A percentile compares a stretch with the other conserved stretches of the same genome.
Conservation (phyloP, 2,797 vertebrate species). For the Morus bassanus region DNA sequence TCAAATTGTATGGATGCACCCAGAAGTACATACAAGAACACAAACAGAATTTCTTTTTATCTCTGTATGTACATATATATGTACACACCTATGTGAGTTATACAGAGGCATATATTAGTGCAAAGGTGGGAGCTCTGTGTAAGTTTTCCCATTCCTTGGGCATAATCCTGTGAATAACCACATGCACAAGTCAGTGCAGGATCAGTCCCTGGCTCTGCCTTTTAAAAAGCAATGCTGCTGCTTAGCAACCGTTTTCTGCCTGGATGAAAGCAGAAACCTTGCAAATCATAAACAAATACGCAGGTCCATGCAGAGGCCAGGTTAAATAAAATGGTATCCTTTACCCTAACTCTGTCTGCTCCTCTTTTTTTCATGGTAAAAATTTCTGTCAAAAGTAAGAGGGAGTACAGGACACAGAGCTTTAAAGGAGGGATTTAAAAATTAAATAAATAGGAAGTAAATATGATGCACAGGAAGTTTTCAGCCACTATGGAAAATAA, state of each 20-base stretch:
- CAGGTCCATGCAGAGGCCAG: neutral
- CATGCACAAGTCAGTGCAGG: neutral
- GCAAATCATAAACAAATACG: conserved; percentile 57
- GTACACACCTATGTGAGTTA: neutral
- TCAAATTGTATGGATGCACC: neutral
- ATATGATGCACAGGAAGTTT: neutral
- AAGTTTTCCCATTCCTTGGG: neutral
- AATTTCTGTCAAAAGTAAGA: neutral
- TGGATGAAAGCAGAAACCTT: conserved; percentile 44
- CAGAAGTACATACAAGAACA: neutral
- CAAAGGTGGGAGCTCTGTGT: neutral
- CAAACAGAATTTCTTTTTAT: neutral
- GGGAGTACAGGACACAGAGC: neutral
- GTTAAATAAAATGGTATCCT: neutral
- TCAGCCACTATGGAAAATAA: neutral
- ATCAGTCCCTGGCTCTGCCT: neutral
- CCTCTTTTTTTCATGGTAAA: neutral
- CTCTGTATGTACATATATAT: neutral
- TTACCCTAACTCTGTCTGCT: neutral
- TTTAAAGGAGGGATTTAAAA: neutral
- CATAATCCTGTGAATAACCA: neutral
- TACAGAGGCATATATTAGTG: neutral
- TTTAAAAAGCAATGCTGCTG: conserved; percentile 37
- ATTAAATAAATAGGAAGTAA: neutral
- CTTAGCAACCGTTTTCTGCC: conserved; percentile 61